These are phyloP conservation scores for Camarhynchus parvulus DNA, from an alignment of 2,113 vertebrate genomes.

Conservation along the genomic window DNA sequence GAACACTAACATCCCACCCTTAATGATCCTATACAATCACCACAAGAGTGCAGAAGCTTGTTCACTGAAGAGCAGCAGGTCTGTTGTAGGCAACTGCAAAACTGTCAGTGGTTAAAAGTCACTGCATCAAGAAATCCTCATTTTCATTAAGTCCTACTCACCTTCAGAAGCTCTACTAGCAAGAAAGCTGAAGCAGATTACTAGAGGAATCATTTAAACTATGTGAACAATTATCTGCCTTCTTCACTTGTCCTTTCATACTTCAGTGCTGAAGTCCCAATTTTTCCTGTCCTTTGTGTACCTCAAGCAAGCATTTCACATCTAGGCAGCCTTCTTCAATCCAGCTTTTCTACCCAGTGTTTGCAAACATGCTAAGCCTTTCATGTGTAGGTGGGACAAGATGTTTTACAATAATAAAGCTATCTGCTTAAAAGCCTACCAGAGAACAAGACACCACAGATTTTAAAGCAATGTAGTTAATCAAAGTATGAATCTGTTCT, in stretches of 20 bases:
- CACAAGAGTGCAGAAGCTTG: neutral
- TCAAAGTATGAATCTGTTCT: constrained; percentile 49
- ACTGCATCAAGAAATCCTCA: neutral
- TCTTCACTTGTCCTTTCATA: neutral
- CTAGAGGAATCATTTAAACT: neutral
- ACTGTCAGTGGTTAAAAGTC: neutral
- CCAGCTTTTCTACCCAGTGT: neutral
- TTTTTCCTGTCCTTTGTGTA: neutral
- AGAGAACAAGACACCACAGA: neutral
- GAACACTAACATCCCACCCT: neutral
- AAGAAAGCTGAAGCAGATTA: neutral
- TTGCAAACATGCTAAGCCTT: neutral
- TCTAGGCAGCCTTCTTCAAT: neutral
- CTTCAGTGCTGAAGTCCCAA: neutral
- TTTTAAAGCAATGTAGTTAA: constrained; percentile 7
- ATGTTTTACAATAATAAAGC: neutral
- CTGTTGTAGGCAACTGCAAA: neutral
- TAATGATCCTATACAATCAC: neutral
- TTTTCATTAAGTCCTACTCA: neutral
- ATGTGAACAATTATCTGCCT: neutral
- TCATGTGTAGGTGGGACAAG: neutral
- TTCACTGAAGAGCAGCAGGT: neutral
- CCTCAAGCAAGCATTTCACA: neutral
- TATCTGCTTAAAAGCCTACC: constrained; percentile 27
- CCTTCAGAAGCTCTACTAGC: neutral